Evolutionary conservation across 2,797 vertebrate species (phyloP), one percentile per base, ranked within the genome.

Genomic region (Argyrosomus regius): DNA sequence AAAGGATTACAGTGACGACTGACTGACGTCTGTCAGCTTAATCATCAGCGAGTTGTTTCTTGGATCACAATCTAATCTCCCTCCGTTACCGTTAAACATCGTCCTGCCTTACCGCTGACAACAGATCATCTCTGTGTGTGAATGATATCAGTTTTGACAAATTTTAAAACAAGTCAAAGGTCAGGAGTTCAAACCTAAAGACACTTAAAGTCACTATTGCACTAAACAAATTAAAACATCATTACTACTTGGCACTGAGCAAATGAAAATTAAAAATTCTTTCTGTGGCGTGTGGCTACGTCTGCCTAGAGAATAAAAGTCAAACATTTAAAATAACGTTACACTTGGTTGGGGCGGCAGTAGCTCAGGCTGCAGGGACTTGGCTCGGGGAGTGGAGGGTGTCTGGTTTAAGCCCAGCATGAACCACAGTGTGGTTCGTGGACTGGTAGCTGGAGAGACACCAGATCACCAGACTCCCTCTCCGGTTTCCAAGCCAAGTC

Each of bases 171-270:
- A 60, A 39, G 48, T 77, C 49, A 68, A 39, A 13, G 28, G 56
- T 48, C 45, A 74, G 28, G 50, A 69, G 12, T 50, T 67, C 26
- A 54, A 80, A 61, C 4, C 45, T 24, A 26, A 43, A 35, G 11
- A 50, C 61, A 13, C 35, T 49, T 61, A 45, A 83, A 76, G 54
- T 62, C 72, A 75, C 65, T 87, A 92, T 91, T 90, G 86, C 87
- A 91, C 87, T 82, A 78, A 75, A 39, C 8, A 39, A 85, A 77
- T 14, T 65, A 41, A 63, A 84, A 84, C 26, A 8, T 71, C 48
- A 56, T 76, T 62, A 72, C 81, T 62, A 75, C 81, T 83, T 80
- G 71, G 59, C n/a, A 81, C 39, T 49, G 13, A 60, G 59, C 9
- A 48, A 70, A 57, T 43, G 11, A 43, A 73, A 70, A 57, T 43